Base-by-base conservation (phyloP, 2,113 vertebrate species). In the Chiloscyllium plagiosum region DNA sequence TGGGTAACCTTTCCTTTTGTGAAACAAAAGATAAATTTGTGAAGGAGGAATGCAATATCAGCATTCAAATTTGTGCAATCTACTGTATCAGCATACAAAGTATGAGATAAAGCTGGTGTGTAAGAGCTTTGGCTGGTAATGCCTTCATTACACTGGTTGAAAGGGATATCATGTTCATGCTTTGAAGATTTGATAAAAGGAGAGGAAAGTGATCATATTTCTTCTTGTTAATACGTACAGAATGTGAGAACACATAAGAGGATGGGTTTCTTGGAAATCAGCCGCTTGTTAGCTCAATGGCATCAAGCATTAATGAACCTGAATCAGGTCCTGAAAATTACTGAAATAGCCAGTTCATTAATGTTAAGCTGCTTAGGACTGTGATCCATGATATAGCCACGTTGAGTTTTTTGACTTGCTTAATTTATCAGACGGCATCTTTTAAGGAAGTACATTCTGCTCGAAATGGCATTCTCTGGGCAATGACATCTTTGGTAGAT, bases 201-300 rank as follows among this genome's bases (percentile, higher is more conserved):
- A 52, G 2, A 17, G 19, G 33, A 68, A 69, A 94, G 69, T 42
- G 19, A 24, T 68, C 61, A 69, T 65, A 94, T 42, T 42, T 24
- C 61, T 94, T n/a, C 89, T 92, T 66, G 61, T 56, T 94, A 68
- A 24, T 94, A 94, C 20, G 42, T 94, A 69, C 20, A 15, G 20
- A 20, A 97, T 96, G 96, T 97, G 97, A 95, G 96, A 97, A 97
- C 97, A 96, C 96, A 70, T 96, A 97, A 96, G 95, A 96, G 92
- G 83, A 69, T 96, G 95, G 86, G 95, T 96, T 95, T 96, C 50
- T 33, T 93, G 80, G 94, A 96, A 96, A 97, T 97, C 96, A 96
- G 78, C 97, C 96, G 97, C 96, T 96, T 97, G 97, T 97, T 97
- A 97, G 96, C 20, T 37, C 96, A 0, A 96, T 89, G 90, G 96